A percentile compares a stretch with the other conserved stretches of the same genome.
Evolutionary conservation across 1,140 invertebrate species (phyloP).

Genomic region (Drosophila repleta): DNA sequence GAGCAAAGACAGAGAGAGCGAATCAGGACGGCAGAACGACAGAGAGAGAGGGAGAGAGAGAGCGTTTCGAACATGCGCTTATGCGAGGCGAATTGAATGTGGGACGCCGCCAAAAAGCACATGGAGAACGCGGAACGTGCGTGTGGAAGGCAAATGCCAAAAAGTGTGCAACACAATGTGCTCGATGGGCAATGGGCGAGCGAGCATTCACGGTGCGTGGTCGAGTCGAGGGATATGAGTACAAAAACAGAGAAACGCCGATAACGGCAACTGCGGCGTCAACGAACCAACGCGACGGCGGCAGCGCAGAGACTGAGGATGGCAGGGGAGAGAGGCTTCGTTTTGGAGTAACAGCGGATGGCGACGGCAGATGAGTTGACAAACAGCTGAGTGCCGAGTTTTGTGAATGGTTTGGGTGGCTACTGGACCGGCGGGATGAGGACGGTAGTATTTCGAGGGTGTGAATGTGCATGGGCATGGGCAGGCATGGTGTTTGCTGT

Average conservation of each 20-base stretch:
- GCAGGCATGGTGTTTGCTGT: slow-evolving; percentile 8
- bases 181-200: slow-evolving; percentile 32
- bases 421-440: slow-evolving; percentile 7
- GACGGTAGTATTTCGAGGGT: too few species aligned
- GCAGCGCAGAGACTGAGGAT: neutral
- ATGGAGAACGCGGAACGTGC: slow-evolving; percentile 73
- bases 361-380: slow-evolving; percentile 79
- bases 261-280: slow-evolving; percentile 75
- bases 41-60: slow-evolving; percentile 40
- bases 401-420: slow-evolving; percentile 73
- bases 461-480: slow-evolving; percentile 23
- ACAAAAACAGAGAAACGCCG: slow-evolving; percentile 83
- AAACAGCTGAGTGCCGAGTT: slow-evolving; percentile 80
- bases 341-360: slow-evolving; percentile 55
- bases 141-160: slow-evolving; percentile 79
- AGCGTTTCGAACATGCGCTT: slow-evolving; percentile 58
- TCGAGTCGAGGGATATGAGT: slow-evolving; percentile 76
- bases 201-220: slow-evolving; percentile 22
- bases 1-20: slow-evolving; percentile 2
- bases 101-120: slow-evolving; percentile 74
- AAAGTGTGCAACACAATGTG: slow-evolving; percentile 78
- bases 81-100: slow-evolving; percentile 59
- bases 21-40: neutral
- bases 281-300: slow-evolving; percentile 66
- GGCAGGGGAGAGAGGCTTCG: neutral